A percentile compares a stretch with the other conserved stretches of the same genome.
phyloP scores from a whole-genome alignment of 2,797 vertebrate species.

The Chrysocyon brachyurus region DNA sequence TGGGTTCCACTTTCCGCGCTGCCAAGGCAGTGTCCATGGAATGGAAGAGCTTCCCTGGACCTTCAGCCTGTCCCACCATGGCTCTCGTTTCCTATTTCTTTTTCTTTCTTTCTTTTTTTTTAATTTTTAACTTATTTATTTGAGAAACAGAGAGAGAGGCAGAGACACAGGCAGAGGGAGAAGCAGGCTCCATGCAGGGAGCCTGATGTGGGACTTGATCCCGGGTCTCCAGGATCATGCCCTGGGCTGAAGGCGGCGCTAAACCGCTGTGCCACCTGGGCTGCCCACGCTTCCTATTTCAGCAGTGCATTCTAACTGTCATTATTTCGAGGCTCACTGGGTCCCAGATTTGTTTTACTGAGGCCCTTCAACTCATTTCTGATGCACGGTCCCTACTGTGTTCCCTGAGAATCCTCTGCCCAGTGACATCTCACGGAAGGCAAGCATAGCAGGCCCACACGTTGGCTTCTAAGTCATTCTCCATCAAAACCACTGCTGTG shows the following conservation, averaged over 20 bases:
- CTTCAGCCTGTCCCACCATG: not conserved
- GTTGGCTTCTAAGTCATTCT: not conserved
- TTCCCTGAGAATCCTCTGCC: not conserved
- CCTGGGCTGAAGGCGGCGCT: too few species aligned
- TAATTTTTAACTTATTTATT: too few species aligned
- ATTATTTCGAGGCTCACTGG: too few species aligned
- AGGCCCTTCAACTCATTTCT: not conserved
- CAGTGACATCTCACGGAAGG: not conserved
- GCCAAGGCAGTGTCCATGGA: not conserved
- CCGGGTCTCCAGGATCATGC: too few species aligned
- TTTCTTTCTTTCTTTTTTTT: too few species aligned
- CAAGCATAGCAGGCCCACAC: not conserved
- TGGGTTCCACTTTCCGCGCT: not conserved
- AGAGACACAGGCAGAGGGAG: too few species aligned
- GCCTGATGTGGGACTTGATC: too few species aligned
- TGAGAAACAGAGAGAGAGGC: too few species aligned
- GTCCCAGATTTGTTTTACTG: not conserved
- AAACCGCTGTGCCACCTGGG: too few species aligned
- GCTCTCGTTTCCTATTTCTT: too few species aligned
- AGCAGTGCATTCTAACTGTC: not conserved
- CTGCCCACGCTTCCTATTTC: not conserved
- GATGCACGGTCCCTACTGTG: not conserved
- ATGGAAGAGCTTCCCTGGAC: not conserved
- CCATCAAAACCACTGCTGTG: not conserved
- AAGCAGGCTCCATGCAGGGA: too few species aligned